These are phyloP conservation scores for Coryphaenoides rupestris DNA, from an alignment of 2,113 vertebrate species.

Conservation along the genomic window DNA sequence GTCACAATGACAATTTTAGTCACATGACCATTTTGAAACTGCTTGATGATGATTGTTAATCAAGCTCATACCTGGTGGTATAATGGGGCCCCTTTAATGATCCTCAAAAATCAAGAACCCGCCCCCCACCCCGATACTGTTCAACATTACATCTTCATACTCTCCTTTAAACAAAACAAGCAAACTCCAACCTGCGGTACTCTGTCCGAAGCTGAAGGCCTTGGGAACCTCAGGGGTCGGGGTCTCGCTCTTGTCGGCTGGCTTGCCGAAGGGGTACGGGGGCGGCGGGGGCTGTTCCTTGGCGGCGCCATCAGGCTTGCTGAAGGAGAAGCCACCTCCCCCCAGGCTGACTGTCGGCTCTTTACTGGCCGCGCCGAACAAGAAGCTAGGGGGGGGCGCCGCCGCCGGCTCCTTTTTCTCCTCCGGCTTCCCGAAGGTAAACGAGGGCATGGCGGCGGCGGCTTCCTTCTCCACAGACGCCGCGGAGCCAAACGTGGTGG, in stretches of 20 bases:
- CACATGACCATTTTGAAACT: no score
- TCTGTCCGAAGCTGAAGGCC: conserved; percentile 81
- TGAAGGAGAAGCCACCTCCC: conserved; percentile 76
- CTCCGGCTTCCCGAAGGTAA: conserved; percentile 82
- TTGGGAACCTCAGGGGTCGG: conserved; percentile 71
- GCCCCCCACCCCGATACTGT: no score
- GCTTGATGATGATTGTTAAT: no score
- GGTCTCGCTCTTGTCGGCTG: conserved; percentile 74
- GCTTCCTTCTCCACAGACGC: conserved; percentile 58
- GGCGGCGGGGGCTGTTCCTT: conserved; percentile 75
- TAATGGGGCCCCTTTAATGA: no score
- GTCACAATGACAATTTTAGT: no score
- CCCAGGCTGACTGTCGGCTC: conserved; percentile 61
- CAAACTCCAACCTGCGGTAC: conserved; percentile 54
- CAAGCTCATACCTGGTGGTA: no score
- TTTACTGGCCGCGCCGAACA: conserved; percentile 74
- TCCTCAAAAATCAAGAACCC: no score
- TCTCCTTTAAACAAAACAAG: no score
- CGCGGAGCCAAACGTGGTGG: conserved; percentile 44
- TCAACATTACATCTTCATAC: no score
- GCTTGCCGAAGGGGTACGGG: conserved; percentile 76
- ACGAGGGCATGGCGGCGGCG: conserved; percentile 59
- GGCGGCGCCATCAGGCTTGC: conserved; percentile 76
- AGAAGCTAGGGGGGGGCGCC: conserved; percentile 60
- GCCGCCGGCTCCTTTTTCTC: conserved; percentile 79